phyloP scores from a whole-genome alignment of 2,113 vertebrate species.

The Pangasianodon hypophthalmus region DNA sequence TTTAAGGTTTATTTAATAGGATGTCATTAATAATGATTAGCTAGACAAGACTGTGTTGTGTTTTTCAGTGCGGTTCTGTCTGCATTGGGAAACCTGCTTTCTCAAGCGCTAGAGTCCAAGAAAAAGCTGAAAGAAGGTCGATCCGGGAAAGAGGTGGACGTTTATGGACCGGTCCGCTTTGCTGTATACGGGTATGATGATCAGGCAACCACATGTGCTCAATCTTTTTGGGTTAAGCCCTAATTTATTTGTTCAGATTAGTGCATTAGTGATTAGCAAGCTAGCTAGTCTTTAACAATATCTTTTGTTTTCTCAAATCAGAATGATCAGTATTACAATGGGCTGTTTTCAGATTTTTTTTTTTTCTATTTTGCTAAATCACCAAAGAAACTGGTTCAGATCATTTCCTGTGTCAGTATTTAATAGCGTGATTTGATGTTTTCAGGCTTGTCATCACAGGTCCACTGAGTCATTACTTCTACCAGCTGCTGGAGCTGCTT shows the following conservation, averaged over 20 bases:
- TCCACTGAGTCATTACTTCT: slow-evolving; percentile 84
- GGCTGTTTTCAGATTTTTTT: neutral
- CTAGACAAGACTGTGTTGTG: slow-evolving; percentile 9
- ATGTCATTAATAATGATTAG: neutral
- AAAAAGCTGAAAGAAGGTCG: slow-evolving; percentile 65
- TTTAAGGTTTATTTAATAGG: neutral
- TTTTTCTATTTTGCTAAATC: neutral
- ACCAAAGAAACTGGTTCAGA: neutral
- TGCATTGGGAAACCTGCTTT: slow-evolving; percentile 83
- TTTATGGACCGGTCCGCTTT: slow-evolving; percentile 75
- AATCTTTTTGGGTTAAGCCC: neutral
- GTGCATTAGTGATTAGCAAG: neutral
- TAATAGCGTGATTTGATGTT: neutral
- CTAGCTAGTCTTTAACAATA: neutral
- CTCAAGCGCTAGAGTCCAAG: slow-evolving; percentile 77
- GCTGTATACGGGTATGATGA: slow-evolving; percentile 79
- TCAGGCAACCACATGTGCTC: neutral
- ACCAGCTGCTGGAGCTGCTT: slow-evolving; percentile 81
- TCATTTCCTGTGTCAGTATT: neutral
- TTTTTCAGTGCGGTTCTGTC: slow-evolving; percentile 80
- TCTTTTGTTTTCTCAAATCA: neutral
- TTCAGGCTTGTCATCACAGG: slow-evolving; percentile 82
- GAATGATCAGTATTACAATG: neutral
- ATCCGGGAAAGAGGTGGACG: slow-evolving; percentile 62
- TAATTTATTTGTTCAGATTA: neutral